Percentiles rank a stretch among this genome's conserved stretches.
Evolutionary conservation across 2,888 invertebrate species (phyloP).

Genomic region (Caenorhabditis sulstoni): DNA sequence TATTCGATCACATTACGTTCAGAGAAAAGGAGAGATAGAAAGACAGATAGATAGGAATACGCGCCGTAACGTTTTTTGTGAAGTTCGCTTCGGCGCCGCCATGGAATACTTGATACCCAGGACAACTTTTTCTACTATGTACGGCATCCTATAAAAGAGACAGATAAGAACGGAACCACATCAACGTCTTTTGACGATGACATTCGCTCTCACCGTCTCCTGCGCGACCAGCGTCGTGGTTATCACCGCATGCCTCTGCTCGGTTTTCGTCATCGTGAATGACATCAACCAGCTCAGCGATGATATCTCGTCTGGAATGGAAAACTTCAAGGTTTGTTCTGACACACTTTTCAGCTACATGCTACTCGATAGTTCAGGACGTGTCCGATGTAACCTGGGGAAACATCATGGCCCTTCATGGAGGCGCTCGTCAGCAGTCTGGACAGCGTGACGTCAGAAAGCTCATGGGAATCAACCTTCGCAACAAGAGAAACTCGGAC

Average conservation of each 20-base stretch:
- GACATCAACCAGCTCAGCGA: constrained; percentile 65
- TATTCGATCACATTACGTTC: background rate
- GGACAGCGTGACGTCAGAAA: constrained; percentile 33
- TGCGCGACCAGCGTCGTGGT: constrained; percentile 59
- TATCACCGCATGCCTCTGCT: constrained; percentile 57
- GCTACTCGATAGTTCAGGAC: constrained; percentile 53
- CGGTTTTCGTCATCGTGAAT: constrained; percentile 64
- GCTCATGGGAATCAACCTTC: constrained; percentile 53
- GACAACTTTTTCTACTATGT: constrained; percentile 42
- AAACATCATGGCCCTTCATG: constrained; percentile 61
- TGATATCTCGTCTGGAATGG: constrained; percentile 66
- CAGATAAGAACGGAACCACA: background rate
- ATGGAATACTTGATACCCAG: constrained; percentile 50
- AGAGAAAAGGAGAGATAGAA: background rate
- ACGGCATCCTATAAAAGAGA: constrained; percentile 36
- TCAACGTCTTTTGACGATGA: constrained; percentile 56
- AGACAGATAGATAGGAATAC: constrained; percentile 17
- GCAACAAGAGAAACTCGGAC: constrained; percentile 54
- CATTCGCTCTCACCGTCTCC: constrained; percentile 63
- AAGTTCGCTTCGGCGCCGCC: constrained; percentile 14
- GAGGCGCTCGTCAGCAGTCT: constrained; percentile 35
- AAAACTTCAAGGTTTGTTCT: constrained; percentile 58
- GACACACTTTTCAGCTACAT: background rate
- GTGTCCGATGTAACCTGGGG: constrained; percentile 65
- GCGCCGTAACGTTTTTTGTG: constrained; percentile 39